Evolutionary conservation across 2,797 vertebrate species (phyloP).

Genomic region (Salmo trutta): DNA sequence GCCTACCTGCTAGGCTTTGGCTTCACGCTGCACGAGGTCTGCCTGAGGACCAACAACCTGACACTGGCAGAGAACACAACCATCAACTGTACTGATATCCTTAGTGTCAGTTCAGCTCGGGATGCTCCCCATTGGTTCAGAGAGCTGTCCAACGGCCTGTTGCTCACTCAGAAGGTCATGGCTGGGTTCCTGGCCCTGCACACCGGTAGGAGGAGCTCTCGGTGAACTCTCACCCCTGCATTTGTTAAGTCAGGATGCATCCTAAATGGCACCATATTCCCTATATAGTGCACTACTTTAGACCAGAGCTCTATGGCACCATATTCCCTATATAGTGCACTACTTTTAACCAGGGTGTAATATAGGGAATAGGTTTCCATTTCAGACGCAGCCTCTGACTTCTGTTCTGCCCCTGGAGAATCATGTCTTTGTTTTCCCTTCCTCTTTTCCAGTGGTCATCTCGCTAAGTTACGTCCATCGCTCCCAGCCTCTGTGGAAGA

Average conservation of each 20-base stretch:
- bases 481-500: conserved; percentile 93
- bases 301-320: no score
- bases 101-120: conserved; percentile 74
- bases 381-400: no score
- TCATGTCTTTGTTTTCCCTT: background rate
- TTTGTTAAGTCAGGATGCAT: background rate
- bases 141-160: conserved; percentile 86
- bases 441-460: conserved; percentile 83
- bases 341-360: background rate
- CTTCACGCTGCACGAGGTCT: conserved; percentile 89
- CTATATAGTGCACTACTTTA: background rate
- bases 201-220: conserved; percentile 76
- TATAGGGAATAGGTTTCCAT: no score
- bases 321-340: no score
- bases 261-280: background rate
- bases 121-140: conserved; percentile 84
- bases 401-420: no score
- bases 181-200: conserved; percentile 92
- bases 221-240: background rate
- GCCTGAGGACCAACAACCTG: conserved; percentile 58
- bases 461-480: conserved; percentile 97
- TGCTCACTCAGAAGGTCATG: conserved; percentile 93
- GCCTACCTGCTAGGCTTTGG: conserved; percentile 92
- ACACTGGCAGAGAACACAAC: conserved; percentile 57
- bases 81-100: conserved; percentile 79